Conservation (phyloP, 2,888 invertebrate genomes). For the Pocota personata region DNA sequence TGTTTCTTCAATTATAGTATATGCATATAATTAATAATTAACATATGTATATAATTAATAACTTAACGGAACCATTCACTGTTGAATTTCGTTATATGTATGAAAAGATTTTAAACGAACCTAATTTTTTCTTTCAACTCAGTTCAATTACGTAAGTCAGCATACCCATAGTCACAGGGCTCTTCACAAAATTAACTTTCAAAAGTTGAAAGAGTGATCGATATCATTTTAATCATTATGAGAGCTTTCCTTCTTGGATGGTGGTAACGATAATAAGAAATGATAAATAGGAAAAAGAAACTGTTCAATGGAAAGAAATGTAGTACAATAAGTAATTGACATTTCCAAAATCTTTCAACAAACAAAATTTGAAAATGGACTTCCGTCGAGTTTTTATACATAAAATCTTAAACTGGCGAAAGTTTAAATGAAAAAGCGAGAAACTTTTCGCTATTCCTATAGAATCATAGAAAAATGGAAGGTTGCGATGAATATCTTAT, state of each 20-base stretch:
- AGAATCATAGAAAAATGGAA: too few relatives aligned
- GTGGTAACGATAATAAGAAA: too few relatives aligned
- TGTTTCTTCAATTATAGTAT: too few relatives aligned
- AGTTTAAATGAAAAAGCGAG: not conserved
- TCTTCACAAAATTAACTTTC: conserved; percentile 10
- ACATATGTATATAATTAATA: too few relatives aligned
- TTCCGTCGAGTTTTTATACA: not conserved
- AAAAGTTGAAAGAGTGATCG: not conserved
- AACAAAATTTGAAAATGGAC: not conserved
- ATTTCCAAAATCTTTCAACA: not conserved
- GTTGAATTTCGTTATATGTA: too few relatives aligned
- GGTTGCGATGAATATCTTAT: too few relatives aligned
- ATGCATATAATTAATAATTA: too few relatives aligned
- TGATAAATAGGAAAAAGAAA: not conserved
- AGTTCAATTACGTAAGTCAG: too few relatives aligned
- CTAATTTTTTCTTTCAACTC: too few relatives aligned
- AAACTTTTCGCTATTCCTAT: not conserved
- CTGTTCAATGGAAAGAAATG: not conserved
- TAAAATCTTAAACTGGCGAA: not conserved
- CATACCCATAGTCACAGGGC: too few relatives aligned
- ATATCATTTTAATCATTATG: not conserved
- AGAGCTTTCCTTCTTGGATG: not conserved
- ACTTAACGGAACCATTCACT: too few relatives aligned
- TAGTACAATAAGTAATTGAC: not conserved
- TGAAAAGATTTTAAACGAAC: too few relatives aligned